Percentiles rank a stretch among this genome's conserved stretches.
phyloP scores from a whole-genome alignment of 2,888 invertebrate genomes.

The Lapara coniferarum region DNA sequence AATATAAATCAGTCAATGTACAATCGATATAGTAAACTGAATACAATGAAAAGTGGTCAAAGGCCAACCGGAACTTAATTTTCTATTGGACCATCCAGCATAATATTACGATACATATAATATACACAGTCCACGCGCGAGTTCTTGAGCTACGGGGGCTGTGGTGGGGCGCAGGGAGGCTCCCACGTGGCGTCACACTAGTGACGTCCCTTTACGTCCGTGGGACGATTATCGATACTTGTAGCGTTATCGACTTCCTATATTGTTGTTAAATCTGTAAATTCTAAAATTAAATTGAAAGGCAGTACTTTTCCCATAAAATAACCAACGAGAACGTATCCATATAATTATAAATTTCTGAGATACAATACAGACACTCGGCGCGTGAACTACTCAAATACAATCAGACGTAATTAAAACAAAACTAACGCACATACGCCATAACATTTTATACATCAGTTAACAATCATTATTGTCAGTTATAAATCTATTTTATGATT shows the following conservation, averaged over 20 bases:
- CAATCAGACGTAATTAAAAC: slow-evolving; percentile 68
- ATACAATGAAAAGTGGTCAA: neutral
- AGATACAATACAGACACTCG: slow-evolving; percentile 44
- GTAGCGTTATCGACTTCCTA: too few species aligned
- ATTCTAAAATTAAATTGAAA: slow-evolving; percentile 20
- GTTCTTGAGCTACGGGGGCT: too few species aligned
- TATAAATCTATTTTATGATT: slow-evolving; percentile 82
- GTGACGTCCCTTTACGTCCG: too few species aligned
- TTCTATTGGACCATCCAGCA: neutral
- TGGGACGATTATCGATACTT: too few species aligned
- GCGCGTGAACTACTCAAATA: slow-evolving; percentile 67
- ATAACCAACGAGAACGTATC: neutral
- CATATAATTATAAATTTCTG: too few species aligned
- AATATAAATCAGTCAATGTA: slow-evolving; percentile 18
- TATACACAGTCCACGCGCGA: too few species aligned
- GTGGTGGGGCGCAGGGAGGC: too few species aligned
- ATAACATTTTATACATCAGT: slow-evolving; percentile 82
- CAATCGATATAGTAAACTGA: neutral
- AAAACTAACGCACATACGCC: slow-evolving; percentile 74
- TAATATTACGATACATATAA: neutral
- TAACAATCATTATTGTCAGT: slow-evolving; percentile 84
- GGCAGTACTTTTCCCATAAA: slow-evolving; percentile 24
- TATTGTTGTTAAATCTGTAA: too few species aligned
- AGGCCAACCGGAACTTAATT: neutral
- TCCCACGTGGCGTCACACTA: too few species aligned